Evolutionary conservation across 2,888 invertebrate species (phyloP).

Genomic region (Aphidius colemani): DNA sequence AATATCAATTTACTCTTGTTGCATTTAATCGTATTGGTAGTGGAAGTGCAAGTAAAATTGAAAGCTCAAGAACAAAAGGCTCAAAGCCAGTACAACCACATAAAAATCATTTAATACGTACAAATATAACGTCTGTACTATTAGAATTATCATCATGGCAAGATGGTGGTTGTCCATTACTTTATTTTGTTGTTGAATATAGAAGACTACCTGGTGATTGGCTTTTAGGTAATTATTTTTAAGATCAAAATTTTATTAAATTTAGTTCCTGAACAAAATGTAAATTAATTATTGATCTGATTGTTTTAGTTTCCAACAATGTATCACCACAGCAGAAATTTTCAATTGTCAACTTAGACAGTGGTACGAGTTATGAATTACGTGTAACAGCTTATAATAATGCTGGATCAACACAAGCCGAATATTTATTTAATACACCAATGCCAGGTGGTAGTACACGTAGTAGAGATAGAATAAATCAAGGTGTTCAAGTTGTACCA

Average conservation of each 20-base stretch:
- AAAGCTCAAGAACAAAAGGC: conserved; percentile 58
- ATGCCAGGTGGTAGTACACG: conserved; percentile 62
- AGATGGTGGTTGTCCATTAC: conserved; percentile 59
- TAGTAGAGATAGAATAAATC: conserved; percentile 48
- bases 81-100: conserved; percentile 54
- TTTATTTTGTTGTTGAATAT: conserved; percentile 60
- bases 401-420: conserved; percentile 67
- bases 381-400: conserved; percentile 68
- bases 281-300: not conserved
- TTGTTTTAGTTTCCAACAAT: conserved; percentile 64
- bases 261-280: not conserved
- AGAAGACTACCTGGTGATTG: conserved; percentile 52
- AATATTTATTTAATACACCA: conserved; percentile 66
- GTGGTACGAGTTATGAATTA: conserved; percentile 62
- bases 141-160: conserved; percentile 59
- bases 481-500: conserved; percentile 51
- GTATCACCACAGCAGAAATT: conserved; percentile 61
- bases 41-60: conserved; percentile 57
- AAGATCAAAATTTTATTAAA: not conserved
- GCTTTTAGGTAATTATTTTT: conserved; percentile 47
- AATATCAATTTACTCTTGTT: conserved; percentile 58
- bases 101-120: conserved; percentile 54
- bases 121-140: conserved; percentile 57
- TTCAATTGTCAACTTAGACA: conserved; percentile 62
- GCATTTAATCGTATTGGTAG: conserved; percentile 60